phyloP scores from a whole-genome alignment of 2,113 vertebrate genomes.

The Saimiri boliviensis region DNA sequence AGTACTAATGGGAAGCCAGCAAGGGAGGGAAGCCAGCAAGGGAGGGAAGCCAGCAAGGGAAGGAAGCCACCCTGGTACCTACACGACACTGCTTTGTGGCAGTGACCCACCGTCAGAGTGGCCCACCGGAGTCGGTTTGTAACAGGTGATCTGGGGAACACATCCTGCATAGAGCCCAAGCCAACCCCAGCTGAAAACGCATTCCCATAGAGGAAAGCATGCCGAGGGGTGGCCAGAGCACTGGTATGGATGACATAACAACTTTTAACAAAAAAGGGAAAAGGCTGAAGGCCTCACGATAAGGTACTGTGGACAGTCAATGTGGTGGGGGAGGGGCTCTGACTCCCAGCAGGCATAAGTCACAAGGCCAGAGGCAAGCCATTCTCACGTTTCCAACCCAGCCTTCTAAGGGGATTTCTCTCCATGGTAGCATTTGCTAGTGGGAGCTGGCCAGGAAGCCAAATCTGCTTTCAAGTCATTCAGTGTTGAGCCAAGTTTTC shows the following conservation, averaged over 20 bases:
- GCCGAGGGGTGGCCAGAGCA: rapidly evolving
- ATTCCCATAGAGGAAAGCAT: not conserved
- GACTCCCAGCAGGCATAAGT: not conserved
- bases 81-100: rapidly evolving
- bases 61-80: not conserved
- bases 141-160: not conserved
- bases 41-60: no score
- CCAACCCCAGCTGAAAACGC: not conserved
- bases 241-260: no score
- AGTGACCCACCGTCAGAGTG: rapidly evolving
- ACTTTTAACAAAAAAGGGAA: not conserved
- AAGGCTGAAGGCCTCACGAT: not conserved
- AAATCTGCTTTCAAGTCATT: not conserved
- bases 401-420: not conserved
- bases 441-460: not conserved
- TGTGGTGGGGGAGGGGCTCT: no score
- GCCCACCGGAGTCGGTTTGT: rapidly evolving
- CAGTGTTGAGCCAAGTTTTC: not conserved
- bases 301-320: no score
- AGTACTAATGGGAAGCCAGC: rapidly evolving
- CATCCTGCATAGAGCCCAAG: not conserved
- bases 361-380: not conserved
- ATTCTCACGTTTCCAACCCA: not conserved
- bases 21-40: no score
- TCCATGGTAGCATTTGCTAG: not conserved